phyloP scores from a whole-genome alignment of 1,140 invertebrate species.

The Drosophila nigrodunni region DNA sequence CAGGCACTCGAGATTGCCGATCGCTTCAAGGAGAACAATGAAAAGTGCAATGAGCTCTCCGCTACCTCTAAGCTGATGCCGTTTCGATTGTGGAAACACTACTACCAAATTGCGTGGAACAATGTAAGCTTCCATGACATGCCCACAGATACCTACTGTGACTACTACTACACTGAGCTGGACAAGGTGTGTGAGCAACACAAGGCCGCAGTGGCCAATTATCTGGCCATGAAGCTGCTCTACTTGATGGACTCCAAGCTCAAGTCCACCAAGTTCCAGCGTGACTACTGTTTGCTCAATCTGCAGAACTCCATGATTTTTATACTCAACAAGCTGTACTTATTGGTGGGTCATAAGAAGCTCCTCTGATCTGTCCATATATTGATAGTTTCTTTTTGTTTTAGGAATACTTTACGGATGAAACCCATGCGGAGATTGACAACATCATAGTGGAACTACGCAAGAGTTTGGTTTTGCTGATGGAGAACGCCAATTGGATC shows the following conservation, averaged over 20 bases:
- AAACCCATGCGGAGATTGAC: slow-evolving; percentile 36
- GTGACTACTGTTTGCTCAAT: slow-evolving; percentile 57
- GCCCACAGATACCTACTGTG: slow-evolving; percentile 24
- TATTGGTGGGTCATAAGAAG: not conserved
- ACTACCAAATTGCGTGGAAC: slow-evolving; percentile 73
- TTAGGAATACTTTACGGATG: slow-evolving; percentile 64
- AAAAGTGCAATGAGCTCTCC: slow-evolving; percentile 27
- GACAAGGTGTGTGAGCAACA: slow-evolving; percentile 64
- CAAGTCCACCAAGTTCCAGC: slow-evolving; percentile 76
- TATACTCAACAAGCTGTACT: slow-evolving; percentile 57
- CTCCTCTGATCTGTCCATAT: not conserved
- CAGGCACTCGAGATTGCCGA: slow-evolving; percentile 55
- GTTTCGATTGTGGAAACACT: slow-evolving; percentile 55
- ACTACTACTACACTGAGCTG: slow-evolving; percentile 63
- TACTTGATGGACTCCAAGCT: slow-evolving; percentile 68
- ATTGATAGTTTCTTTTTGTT: not conserved
- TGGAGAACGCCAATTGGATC: slow-evolving; percentile 90
- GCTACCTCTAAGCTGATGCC: accelerated
- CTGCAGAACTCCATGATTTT: slow-evolving; percentile 40
- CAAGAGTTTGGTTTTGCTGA: slow-evolving; percentile 86
- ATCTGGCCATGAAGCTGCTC: slow-evolving; percentile 67
- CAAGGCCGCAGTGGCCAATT: slow-evolving; percentile 66
- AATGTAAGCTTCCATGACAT: slow-evolving; percentile 25
- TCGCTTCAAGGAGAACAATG: slow-evolving; percentile 47
- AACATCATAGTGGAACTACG: slow-evolving; percentile 85